Evolutionary conservation across 2,113 vertebrate genomes (phyloP).

Genomic region (Condylura cristata): DNA sequence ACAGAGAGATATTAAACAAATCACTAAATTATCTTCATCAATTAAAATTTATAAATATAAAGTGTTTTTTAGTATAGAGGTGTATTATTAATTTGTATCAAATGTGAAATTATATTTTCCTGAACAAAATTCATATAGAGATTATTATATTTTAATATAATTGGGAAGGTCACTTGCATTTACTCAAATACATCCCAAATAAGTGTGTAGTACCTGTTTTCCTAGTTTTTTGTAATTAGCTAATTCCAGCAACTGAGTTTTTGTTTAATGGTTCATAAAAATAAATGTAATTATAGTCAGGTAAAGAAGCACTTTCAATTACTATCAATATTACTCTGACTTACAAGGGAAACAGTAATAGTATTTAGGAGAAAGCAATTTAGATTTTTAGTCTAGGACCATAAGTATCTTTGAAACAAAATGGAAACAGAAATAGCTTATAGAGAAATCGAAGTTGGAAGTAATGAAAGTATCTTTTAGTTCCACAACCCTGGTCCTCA

Average conservation of each 20-base stretch:
- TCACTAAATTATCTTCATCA: neutral
- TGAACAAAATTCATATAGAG: neutral
- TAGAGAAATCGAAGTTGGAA: neutral
- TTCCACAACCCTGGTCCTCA: neutral
- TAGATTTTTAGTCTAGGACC: neutral
- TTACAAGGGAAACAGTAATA: neutral
- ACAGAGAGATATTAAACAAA: neutral
- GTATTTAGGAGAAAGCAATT: neutral
- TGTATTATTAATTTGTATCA: neutral
- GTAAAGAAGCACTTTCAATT: slow-evolving; percentile 1
- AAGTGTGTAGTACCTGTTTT: neutral
- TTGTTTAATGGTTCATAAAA: slow-evolving; percentile 47
- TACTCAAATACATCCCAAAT: neutral
- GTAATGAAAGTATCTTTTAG: neutral
- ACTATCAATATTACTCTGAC: neutral
- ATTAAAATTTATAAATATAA: neutral
- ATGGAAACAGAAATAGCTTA: neutral
- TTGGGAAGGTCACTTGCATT: neutral
- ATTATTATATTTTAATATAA: slow-evolving; percentile 4
- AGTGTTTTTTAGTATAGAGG: neutral
- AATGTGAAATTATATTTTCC: neutral
- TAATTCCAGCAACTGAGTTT: neutral
- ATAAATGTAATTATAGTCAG: slow-evolving; percentile 5
- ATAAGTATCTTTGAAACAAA: slow-evolving; percentile 55
- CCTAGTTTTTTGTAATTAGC: slow-evolving; percentile 20